These are phyloP conservation scores for Diadema setosum DNA, from an alignment of 35 echinoderm and acorn worm species.

Conservation along the genomic window DNA sequence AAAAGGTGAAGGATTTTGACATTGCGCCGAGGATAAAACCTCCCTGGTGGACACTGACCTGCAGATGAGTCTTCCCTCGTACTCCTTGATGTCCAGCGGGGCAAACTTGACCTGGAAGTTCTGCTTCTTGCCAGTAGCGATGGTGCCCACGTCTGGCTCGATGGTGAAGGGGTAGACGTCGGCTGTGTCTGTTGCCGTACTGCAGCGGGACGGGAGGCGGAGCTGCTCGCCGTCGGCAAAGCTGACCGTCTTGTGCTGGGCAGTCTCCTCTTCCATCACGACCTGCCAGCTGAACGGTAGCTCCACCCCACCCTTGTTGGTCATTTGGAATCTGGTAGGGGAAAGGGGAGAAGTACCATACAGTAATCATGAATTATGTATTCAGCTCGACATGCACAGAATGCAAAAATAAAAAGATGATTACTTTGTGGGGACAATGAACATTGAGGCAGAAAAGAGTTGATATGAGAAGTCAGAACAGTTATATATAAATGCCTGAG, in stretches of 20 bases:
- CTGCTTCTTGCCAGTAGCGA: slow-evolving; percentile 93
- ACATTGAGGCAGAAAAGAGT: no score
- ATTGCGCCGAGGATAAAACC: no score
- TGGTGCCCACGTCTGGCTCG: slow-evolving; percentile 67
- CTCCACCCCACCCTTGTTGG: slow-evolving; percentile 88
- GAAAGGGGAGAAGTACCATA: background rate
- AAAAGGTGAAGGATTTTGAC: no score
- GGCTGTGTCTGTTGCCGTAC: slow-evolving; percentile 36
- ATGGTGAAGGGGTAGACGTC: slow-evolving; percentile 88
- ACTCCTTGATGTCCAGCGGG: slow-evolving; percentile 91
- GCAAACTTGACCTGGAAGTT: slow-evolving; percentile 94
- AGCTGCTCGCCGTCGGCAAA: slow-evolving; percentile 95
- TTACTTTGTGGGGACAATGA: no score
- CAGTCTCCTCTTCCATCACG: slow-evolving; percentile 80
- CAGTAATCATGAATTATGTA: background rate
- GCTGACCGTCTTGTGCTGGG: slow-evolving; percentile 87
- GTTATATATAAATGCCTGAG: no score
- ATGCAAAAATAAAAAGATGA: no score
- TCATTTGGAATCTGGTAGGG: slow-evolving; percentile 66
- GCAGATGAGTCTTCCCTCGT: slow-evolving; percentile 97
- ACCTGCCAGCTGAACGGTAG: slow-evolving; percentile 96
- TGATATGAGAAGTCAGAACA: no score
- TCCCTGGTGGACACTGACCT: no score
- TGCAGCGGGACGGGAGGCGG: slow-evolving; percentile 75
- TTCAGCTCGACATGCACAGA: background rate